Evolutionary conservation across 2,113 vertebrate genomes (phyloP).

Genomic region (Herpetotheres cachinnans): DNA sequence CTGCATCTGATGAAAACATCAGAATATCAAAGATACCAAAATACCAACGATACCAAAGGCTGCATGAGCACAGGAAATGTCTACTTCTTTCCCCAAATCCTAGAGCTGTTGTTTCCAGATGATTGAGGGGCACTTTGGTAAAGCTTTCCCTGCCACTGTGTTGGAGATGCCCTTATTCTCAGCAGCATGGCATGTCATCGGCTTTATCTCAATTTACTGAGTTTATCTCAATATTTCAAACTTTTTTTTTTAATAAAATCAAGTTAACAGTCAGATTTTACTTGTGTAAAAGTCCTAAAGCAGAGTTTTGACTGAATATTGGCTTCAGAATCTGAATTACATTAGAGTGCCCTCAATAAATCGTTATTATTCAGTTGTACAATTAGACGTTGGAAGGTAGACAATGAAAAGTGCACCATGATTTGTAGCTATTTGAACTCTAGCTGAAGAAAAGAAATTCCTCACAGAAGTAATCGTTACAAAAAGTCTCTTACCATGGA

Average conservation of each 20-base stretch:
- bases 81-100: neutral
- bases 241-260: neutral
- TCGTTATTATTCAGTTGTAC: neutral
- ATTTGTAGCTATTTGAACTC: neutral
- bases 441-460: neutral
- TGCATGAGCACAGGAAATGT: neutral
- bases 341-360: neutral
- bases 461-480: neutral
- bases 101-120: neutral
- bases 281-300: neutral
- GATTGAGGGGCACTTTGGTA: neutral
- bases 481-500: slow-evolving; percentile 83
- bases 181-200: neutral
- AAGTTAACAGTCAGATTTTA: neutral
- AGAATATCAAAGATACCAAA: neutral
- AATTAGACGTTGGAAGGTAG: neutral
- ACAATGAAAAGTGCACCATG: neutral
- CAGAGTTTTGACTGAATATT: neutral
- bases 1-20: neutral
- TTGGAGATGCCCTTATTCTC: neutral
- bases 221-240: neutral
- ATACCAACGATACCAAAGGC: neutral
- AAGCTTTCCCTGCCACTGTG: neutral
- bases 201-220: neutral
- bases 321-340: neutral